Percentiles rank a stretch among this genome's conserved stretches.
phyloP scores from a whole-genome alignment of 2,888 invertebrate genomes.

The Seira sanloemensis region DNA sequence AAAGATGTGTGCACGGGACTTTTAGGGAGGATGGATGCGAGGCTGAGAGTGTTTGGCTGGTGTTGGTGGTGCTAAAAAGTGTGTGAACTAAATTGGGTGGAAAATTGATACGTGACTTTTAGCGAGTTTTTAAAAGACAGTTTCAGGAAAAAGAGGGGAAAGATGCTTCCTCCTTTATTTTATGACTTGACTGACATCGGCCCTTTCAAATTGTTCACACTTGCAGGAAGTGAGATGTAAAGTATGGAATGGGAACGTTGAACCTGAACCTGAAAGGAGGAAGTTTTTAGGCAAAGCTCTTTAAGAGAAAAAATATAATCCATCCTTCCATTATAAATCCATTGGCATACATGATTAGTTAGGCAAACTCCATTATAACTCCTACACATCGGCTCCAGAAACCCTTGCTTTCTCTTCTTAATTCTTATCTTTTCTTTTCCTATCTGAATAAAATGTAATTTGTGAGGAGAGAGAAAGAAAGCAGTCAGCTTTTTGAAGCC shows the following conservation, averaged over 20 bases:
- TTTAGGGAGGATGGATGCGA: background rate
- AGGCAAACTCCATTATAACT: background rate
- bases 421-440: background rate
- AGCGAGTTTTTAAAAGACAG: background rate
- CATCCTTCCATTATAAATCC: background rate
- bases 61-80: background rate
- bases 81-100: slow-evolving; percentile 35
- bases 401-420: background rate
- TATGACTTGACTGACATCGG: background rate
- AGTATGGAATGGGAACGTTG: background rate
- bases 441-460: background rate
- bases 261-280: background rate
- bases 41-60: background rate
- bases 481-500: background rate
- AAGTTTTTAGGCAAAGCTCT: background rate
- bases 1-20: background rate
- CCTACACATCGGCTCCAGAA: background rate
- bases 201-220: background rate
- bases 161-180: background rate
- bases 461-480: background rate
- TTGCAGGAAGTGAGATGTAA: background rate
- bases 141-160: background rate
- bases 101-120: slow-evolving; percentile 40
- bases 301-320: background rate
- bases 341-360: background rate